phyloP scores from a whole-genome alignment of 2,888 invertebrate genomes.

The Gari tellinella region DNA sequence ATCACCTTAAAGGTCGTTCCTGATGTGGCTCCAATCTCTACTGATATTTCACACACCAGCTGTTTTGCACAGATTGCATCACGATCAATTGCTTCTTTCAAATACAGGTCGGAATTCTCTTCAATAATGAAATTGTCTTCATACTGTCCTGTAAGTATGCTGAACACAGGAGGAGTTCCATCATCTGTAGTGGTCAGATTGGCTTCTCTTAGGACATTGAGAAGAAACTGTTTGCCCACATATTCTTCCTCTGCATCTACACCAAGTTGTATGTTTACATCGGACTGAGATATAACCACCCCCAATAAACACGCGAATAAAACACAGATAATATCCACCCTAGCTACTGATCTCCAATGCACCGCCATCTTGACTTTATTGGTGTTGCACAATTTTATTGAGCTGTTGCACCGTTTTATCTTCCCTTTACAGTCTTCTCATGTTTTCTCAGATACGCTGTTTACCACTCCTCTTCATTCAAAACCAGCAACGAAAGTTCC shows the following conservation, averaged over 20 bases:
- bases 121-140: slow-evolving; percentile 59
- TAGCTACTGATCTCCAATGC: no score
- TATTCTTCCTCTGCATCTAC: slow-evolving; percentile 35
- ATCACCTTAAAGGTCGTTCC: slow-evolving; percentile 42
- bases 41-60: slow-evolving; percentile 59
- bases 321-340: no score
- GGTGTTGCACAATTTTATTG: no score
- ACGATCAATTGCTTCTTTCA: slow-evolving; percentile 66
- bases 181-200: slow-evolving; percentile 22
- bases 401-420: no score
- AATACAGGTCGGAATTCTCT: slow-evolving; percentile 61
- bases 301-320: no score
- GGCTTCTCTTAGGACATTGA: slow-evolving; percentile 39
- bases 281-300: background rate
- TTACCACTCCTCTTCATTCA: no score
- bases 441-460: no score
- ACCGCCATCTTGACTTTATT: no score
- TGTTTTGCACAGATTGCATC: slow-evolving; percentile 65
- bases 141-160: slow-evolving; percentile 32
- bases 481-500: no score
- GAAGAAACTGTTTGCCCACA: slow-evolving; percentile 25
- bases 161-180: slow-evolving; percentile 7
- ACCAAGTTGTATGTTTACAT: background rate
- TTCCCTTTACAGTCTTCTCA: no score
- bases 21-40: slow-evolving; percentile 59